These are phyloP conservation scores for Clavelina lepadiformis DNA, from an alignment of 23 tunicate genomes.

Conservation along the genomic window DNA sequence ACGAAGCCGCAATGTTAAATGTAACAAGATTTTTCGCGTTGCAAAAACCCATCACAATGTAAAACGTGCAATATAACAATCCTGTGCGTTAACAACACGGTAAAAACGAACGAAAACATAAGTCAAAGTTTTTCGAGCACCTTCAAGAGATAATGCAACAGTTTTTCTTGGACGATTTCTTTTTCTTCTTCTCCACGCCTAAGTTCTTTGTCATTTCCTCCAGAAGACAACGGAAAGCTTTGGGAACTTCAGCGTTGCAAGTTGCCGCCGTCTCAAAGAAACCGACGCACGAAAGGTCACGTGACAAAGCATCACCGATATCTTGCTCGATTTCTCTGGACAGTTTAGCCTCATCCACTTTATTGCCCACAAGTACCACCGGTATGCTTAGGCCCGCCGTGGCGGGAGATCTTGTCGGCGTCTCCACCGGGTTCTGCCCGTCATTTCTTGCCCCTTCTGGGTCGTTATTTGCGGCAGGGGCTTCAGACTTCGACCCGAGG, in stretches of 20 bases:
- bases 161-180: conserved; percentile 4
- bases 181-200: neutral
- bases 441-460: conserved; percentile 5
- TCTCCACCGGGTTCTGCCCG: conserved; percentile 13
- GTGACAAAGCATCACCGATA: conserved; percentile 37
- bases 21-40: too few relatives aligned
- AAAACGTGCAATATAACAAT: too few relatives aligned
- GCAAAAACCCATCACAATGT: too few relatives aligned
- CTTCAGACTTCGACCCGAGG: neutral
- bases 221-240: conserved; percentile 44
- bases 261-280: conserved; percentile 82
- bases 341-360: conserved; percentile 87
- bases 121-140: too few relatives aligned
- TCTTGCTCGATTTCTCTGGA: conserved; percentile 44
- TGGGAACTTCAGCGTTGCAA: conserved; percentile 80
- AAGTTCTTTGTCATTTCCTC: conserved; percentile 25
- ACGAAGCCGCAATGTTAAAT: too few relatives aligned
- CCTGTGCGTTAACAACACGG: too few relatives aligned
- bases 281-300: conserved; percentile 47
- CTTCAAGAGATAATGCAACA: conserved; percentile 26
- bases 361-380: conserved; percentile 68
- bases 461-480: neutral
- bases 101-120: too few relatives aligned
- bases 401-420: conserved; percentile 23
- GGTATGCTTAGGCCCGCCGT: conserved; percentile 29